Evolutionary conservation across 2,888 invertebrate genomes (phyloP).

Genomic region (Danaus chrysippus): DNA sequence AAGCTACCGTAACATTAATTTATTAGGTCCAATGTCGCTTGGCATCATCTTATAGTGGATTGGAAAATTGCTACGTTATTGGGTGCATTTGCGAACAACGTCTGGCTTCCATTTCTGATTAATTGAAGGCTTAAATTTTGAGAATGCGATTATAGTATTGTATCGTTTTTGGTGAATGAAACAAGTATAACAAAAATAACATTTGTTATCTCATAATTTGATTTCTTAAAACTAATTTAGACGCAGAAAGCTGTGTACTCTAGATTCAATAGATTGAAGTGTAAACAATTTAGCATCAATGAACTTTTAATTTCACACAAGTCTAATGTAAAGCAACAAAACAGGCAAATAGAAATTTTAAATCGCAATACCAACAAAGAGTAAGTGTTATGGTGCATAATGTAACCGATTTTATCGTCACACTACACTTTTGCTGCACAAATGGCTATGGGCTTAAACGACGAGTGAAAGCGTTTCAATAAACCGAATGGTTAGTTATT

Average conservation of each 20-base stretch:
- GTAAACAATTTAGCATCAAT: too few relatives aligned
- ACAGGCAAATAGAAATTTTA: background rate
- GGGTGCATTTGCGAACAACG: conserved; percentile 32
- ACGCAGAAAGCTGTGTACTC: too few relatives aligned
- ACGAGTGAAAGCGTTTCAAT: background rate
- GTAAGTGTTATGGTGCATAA: conserved; percentile 2
- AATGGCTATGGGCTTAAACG: background rate
- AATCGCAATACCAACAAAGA: background rate
- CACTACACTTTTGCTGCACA: background rate
- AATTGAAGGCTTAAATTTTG: conserved; percentile 29
- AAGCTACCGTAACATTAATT: conserved; percentile 21
- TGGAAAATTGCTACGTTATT: conserved; percentile 33
- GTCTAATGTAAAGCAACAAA: background rate
- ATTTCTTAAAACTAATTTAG: too few relatives aligned
- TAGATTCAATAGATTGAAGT: too few relatives aligned
- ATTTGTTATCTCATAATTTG: too few relatives aligned
- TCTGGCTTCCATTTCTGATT: conserved; percentile 30
- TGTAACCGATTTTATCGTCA: conserved; percentile 1
- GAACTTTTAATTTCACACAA: background rate
- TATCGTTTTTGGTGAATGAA: background rate
- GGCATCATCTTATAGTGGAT: conserved; percentile 25
- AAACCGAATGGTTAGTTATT: too few relatives aligned
- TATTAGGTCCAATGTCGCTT: conserved; percentile 30
- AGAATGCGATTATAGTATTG: conserved; percentile 15
- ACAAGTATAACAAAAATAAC: too few relatives aligned